phyloP scores from a whole-genome alignment of 2,888 invertebrate species.

The Heliothis peltigera region DNA sequence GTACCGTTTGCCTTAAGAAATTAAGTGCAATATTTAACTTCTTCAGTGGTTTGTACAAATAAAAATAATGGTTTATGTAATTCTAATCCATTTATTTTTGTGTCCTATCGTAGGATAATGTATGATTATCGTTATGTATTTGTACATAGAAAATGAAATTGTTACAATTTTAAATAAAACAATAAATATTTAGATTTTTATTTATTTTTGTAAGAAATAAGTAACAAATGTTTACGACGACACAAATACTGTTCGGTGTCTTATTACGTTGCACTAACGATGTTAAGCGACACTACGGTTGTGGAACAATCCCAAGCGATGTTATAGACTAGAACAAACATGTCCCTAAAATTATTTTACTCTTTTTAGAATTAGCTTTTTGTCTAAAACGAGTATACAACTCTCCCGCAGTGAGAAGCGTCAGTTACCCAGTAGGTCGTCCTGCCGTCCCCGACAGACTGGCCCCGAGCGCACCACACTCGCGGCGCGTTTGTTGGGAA shows the following conservation, averaged over 20 bases:
- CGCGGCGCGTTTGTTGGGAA: slow-evolving; percentile 29
- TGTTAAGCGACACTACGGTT: too few species aligned
- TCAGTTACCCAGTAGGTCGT: slow-evolving; percentile 17
- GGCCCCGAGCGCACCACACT: slow-evolving; percentile 16
- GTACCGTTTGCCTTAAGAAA: neutral
- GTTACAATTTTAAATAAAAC: slow-evolving; percentile 43
- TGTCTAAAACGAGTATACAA: neutral
- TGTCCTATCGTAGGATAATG: slow-evolving; percentile 26
- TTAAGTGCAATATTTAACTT: neutral
- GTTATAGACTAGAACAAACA: too few species aligned
- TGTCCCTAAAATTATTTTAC: too few species aligned
- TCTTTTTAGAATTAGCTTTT: too few species aligned
- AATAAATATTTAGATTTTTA: neutral
- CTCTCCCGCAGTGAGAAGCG: slow-evolving; percentile 17
- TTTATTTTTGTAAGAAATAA: slow-evolving; percentile 27
- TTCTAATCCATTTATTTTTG: neutral
- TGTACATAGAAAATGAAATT: slow-evolving; percentile 14
- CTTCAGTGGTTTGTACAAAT: too few species aligned
- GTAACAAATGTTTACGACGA: slow-evolving; percentile 2
- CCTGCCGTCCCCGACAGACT: slow-evolving; percentile 24
- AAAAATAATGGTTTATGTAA: too few species aligned
- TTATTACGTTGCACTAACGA: neutral
- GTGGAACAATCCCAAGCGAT: too few species aligned
- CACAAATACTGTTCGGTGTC: neutral
- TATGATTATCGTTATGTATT: neutral